Evolutionary conservation across 2,888 invertebrate species (phyloP).

Genomic region (Sicus ferrugineus): DNA sequence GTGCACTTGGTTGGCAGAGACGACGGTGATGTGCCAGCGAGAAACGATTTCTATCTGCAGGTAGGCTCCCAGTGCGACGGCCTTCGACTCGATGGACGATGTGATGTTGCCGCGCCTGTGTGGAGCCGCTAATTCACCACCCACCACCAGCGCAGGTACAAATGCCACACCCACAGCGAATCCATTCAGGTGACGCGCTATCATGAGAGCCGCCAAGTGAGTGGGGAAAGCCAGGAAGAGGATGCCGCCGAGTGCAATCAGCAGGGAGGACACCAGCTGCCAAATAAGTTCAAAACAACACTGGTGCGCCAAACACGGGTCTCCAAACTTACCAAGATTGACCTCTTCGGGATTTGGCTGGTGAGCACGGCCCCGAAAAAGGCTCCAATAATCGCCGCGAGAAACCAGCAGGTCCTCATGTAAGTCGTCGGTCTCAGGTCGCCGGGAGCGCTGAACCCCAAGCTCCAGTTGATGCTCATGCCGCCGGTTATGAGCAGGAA

Average conservation of each 20-base stretch:
- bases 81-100: slow-evolving; percentile 44
- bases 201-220: slow-evolving; percentile 37
- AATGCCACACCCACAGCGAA: slow-evolving; percentile 54
- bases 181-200: slow-evolving; percentile 55
- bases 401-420: slow-evolving; percentile 53
- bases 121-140: slow-evolving; percentile 50
- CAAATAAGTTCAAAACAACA: too few relatives aligned
- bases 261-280: slow-evolving; percentile 44
- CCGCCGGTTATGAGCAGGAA: slow-evolving; percentile 54
- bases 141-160: slow-evolving; percentile 51
- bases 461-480: slow-evolving; percentile 48
- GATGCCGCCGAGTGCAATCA: slow-evolving; percentile 53
- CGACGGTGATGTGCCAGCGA: slow-evolving; percentile 31
- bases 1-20: slow-evolving; percentile 43
- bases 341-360: slow-evolving; percentile 50
- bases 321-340: slow-evolving; percentile 51
- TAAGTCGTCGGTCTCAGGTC: slow-evolving; percentile 31
- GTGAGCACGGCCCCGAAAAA: slow-evolving; percentile 45
- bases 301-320: too few relatives aligned
- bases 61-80: slow-evolving; percentile 47
- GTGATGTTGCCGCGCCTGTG: slow-evolving; percentile 47
- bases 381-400: slow-evolving; percentile 55
- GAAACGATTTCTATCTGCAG: slow-evolving; percentile 46
- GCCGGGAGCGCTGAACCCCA: slow-evolving; percentile 22
- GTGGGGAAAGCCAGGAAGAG: slow-evolving; percentile 41